A percentile compares a stretch with the other conserved stretches of the same genome.
phyloP scores from a whole-genome alignment of 35 echinoderm and acorn worm genomes.

The Chiridota heheva region DNA sequence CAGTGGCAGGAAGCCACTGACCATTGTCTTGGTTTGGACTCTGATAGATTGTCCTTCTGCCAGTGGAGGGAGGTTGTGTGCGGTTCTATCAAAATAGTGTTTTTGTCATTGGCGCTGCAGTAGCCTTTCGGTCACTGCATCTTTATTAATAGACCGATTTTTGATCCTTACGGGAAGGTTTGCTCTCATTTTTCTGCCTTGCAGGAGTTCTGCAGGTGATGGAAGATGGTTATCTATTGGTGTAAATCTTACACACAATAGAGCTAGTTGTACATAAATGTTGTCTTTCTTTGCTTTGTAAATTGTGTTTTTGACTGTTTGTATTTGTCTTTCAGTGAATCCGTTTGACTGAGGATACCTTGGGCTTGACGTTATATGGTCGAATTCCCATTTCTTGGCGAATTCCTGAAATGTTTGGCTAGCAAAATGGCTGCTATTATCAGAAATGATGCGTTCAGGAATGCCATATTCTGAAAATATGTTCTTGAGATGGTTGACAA shows the following conservation, averaged over 20 bases:
- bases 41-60: too few species aligned
- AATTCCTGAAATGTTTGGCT: neutral
- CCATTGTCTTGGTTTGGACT: too few species aligned
- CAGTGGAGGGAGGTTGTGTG: neutral
- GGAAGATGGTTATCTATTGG: conserved; percentile 38
- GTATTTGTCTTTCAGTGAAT: conserved; percentile 35
- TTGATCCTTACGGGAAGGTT: conserved; percentile 40
- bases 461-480: conserved; percentile 72
- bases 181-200: conserved; percentile 36
- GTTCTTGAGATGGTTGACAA: conserved; percentile 45
- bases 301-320: conserved; percentile 42
- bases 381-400: conserved; percentile 13
- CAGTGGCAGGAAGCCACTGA: too few species aligned
- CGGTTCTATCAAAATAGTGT: neutral
- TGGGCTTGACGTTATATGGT: conserved; percentile 34
- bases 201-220: conserved; percentile 60
- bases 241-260: conserved; percentile 44
- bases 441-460: conserved; percentile 51
- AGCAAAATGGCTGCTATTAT: conserved; percentile 55
- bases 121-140: neutral
- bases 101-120: neutral
- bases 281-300: conserved; percentile 36
- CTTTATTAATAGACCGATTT: conserved; percentile 12
- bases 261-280: conserved; percentile 16
- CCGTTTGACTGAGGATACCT: conserved; percentile 47